Percentiles rank a stretch among this genome's conserved stretches.
phyloP scores from a whole-genome alignment of 2,888 invertebrate species.

The Philonicus albiceps region DNA sequence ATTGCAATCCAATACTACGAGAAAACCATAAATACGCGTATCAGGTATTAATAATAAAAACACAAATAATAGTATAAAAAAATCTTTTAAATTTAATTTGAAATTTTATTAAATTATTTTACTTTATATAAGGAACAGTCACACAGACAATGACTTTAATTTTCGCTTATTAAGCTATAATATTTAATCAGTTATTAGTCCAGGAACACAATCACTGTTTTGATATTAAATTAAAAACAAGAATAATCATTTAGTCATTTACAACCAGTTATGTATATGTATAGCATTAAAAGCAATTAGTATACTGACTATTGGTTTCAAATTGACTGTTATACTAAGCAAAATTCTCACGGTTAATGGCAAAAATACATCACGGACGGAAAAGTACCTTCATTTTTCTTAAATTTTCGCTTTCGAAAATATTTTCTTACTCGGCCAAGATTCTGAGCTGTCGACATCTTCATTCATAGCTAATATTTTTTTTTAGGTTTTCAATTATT shows the following conservation, averaged over 20 bases:
- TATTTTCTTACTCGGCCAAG: conserved; percentile 45
- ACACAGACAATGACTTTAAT: neutral
- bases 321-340: neutral
- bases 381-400: conserved; percentile 46
- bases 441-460: conserved; percentile 45
- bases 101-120: neutral
- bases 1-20: no score
- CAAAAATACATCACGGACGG: neutral
- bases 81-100: no score
- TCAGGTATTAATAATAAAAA: no score
- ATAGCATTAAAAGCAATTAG: neutral
- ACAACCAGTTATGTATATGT: neutral
- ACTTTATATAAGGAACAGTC: neutral
- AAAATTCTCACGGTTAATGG: neutral
- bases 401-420: conserved; percentile 46
- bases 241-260: neutral
- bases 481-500: neutral
- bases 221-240: neutral
- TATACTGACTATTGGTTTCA: neutral
- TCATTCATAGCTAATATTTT: neutral
- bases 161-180: neutral
- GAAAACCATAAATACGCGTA: no score
- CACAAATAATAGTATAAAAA: no score
- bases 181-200: neutral
- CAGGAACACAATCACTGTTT: neutral